phyloP scores from a whole-genome alignment of 2,888 invertebrate species.

The Apomyelois bistriatella region DNA sequence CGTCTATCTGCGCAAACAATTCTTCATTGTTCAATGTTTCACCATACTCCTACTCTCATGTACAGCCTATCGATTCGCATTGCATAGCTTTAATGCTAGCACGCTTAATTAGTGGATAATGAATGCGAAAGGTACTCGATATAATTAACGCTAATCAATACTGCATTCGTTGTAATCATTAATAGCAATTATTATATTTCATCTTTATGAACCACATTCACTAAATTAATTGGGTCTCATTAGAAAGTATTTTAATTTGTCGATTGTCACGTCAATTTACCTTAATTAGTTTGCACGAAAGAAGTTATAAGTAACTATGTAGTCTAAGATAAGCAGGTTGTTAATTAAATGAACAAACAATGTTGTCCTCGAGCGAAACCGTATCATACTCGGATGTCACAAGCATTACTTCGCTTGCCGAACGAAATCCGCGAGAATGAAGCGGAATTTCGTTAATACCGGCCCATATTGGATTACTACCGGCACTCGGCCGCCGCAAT shows the following conservation, averaged over 20 bases:
- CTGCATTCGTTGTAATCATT: constrained; percentile 8
- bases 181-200: constrained; percentile 14
- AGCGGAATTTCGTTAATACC: constrained; percentile 63
- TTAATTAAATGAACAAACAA: constrained; percentile 9
- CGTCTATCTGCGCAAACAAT: constrained; percentile 7
- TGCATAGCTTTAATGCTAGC: constrained; percentile 15
- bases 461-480: constrained; percentile 69
- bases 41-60: constrained; percentile 1
- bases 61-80: constrained; percentile 12
- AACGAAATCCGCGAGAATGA: constrained; percentile 43
- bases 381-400: constrained; percentile 24
- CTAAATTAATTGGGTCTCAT: constrained; percentile 11
- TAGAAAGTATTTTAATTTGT: constrained; percentile 10
- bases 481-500: constrained; percentile 61
- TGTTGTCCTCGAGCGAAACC: constrained; percentile 5
- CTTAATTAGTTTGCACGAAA: not conserved
- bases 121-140: constrained; percentile 12
- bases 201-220: constrained; percentile 11
- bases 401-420: constrained; percentile 36
- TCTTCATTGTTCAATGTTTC: constrained; percentile 15
- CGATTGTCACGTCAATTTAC: constrained; percentile 8
- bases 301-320: not conserved
- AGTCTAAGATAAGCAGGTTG: not conserved
- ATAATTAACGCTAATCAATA: constrained; percentile 12
- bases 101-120: constrained; percentile 14